Evolutionary conservation across 1,140 invertebrate genomes (phyloP).

Genomic region (Drosophila lini): DNA sequence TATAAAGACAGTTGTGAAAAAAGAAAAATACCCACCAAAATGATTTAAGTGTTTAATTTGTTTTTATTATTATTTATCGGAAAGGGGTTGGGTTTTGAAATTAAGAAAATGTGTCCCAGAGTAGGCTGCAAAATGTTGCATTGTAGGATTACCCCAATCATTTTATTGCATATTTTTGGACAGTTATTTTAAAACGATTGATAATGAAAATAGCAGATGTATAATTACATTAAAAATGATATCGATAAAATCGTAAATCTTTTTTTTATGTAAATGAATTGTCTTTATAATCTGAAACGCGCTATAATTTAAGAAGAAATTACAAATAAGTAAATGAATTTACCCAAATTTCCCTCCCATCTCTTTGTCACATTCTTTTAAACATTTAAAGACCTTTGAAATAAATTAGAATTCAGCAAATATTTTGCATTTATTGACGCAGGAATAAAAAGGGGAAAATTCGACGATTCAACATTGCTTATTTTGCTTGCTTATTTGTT

Average conservation of each 20-base stretch:
- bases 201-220: too few relatives aligned
- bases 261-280: background rate
- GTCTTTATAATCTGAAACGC: background rate
- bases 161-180: slow-evolving; percentile 1
- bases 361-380: slow-evolving; percentile 5
- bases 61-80: too few relatives aligned
- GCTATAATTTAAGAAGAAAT: background rate
- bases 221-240: too few relatives aligned
- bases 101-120: background rate
- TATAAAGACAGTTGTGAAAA: slow-evolving; percentile 5
- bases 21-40: slow-evolving; percentile 35
- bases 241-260: too few relatives aligned
- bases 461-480: slow-evolving; percentile 54
- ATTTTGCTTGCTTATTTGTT: slow-evolving; percentile 38
- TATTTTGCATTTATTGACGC: slow-evolving; percentile 71
- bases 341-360: too few relatives aligned
- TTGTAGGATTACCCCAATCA: background rate
- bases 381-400: slow-evolving; percentile 25
- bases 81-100: background rate
- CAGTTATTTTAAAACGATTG: too few relatives aligned
- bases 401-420: slow-evolving; percentile 75
- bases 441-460: slow-evolving; percentile 53
- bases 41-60: background rate
- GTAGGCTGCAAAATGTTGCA: background rate
- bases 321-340: background rate